Conservation (phyloP, 2,888 invertebrate species). For the Beris chalybata region DNA sequence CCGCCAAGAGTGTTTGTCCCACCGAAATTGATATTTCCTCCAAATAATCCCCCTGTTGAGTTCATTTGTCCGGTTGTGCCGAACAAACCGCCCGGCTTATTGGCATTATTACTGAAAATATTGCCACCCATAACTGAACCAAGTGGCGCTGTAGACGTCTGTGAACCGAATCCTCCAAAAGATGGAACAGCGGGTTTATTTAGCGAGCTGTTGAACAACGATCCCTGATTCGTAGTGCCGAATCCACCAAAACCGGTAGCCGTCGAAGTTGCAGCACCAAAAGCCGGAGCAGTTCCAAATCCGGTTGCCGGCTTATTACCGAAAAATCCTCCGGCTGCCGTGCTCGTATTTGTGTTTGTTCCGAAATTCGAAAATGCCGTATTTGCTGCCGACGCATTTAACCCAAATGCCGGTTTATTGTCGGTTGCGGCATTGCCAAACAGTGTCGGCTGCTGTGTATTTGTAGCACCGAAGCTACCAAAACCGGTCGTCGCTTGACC, state of each 20-base stretch:
- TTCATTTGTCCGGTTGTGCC: conserved; percentile 55
- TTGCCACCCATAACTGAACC: conserved; percentile 42
- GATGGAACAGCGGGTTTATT: conserved; percentile 58
- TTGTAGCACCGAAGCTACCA: conserved; percentile 51
- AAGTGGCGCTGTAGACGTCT: conserved; percentile 48
- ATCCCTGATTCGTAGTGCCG: conserved; percentile 48
- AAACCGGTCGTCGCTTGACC: conserved; percentile 52
- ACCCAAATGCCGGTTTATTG: conserved; percentile 51
- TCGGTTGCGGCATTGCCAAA: conserved; percentile 55
- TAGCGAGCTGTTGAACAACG: conserved; percentile 51
- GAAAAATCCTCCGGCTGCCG: conserved; percentile 53
- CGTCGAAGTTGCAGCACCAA: conserved; percentile 43
- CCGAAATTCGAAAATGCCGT: conserved; percentile 55
- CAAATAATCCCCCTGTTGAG: conserved; percentile 55
- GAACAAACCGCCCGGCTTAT: conserved; percentile 55
- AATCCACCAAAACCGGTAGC: conserved; percentile 56
- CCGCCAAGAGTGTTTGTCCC: conserved; percentile 43
- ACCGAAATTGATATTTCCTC: conserved; percentile 50
- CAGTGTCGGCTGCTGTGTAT: conserved; percentile 45
- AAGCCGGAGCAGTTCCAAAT: conserved; percentile 44
- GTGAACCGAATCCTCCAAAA: conserved; percentile 62
- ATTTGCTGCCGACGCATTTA: conserved; percentile 46
- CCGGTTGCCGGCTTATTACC: conserved; percentile 42
- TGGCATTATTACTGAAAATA: conserved; percentile 58
- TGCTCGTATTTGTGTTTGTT: conserved; percentile 51